Conservation (phyloP, 2,888 invertebrate genomes). For the Morpho achilles region DNA sequence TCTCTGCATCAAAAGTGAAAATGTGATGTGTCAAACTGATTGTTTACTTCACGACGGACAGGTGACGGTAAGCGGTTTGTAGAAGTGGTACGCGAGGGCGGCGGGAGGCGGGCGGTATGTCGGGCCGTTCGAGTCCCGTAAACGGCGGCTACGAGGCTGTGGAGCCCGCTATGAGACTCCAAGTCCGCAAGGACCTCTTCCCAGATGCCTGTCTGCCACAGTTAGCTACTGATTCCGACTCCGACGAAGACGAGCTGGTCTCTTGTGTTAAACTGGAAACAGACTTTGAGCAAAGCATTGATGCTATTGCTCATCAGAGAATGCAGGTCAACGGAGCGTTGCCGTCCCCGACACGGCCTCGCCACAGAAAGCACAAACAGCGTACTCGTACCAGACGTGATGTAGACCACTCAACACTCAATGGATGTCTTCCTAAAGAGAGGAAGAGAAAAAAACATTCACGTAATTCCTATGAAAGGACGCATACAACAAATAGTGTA, state of each 20-base stretch:
- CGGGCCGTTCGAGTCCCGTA: slow-evolving; percentile 71
- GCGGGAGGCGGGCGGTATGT: slow-evolving; percentile 75
- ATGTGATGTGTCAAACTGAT: slow-evolving; percentile 80
- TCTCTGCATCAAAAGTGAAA: slow-evolving; percentile 74
- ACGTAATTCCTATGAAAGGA: slow-evolving; percentile 50
- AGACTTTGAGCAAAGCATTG: slow-evolving; percentile 75
- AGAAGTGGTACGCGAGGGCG: slow-evolving; percentile 72
- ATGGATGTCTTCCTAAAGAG: slow-evolving; percentile 60
- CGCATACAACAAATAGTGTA: slow-evolving; percentile 53
- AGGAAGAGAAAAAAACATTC: slow-evolving; percentile 64
- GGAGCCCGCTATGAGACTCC: slow-evolving; percentile 60
- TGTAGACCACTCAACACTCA: slow-evolving; percentile 47
- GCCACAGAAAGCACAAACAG: slow-evolving; percentile 68
- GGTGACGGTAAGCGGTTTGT: slow-evolving; percentile 68
- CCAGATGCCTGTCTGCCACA: slow-evolving; percentile 54
- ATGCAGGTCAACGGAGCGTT: slow-evolving; percentile 58
- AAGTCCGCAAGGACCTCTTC: slow-evolving; percentile 75
- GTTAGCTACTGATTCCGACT: slow-evolving; percentile 42
- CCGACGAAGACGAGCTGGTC: slow-evolving; percentile 50
- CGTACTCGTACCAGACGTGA: slow-evolving; percentile 60
- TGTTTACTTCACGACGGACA: slow-evolving; percentile 76
- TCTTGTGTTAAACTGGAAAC: slow-evolving; percentile 72
- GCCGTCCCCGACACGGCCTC: slow-evolving; percentile 52
- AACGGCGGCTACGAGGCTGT: slow-evolving; percentile 72
- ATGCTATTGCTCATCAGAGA: slow-evolving; percentile 66